Evolutionary conservation across 2,888 invertebrate genomes (phyloP), one percentile per base, ranked within the genome.

Genomic region (Muscina levida): DNA sequence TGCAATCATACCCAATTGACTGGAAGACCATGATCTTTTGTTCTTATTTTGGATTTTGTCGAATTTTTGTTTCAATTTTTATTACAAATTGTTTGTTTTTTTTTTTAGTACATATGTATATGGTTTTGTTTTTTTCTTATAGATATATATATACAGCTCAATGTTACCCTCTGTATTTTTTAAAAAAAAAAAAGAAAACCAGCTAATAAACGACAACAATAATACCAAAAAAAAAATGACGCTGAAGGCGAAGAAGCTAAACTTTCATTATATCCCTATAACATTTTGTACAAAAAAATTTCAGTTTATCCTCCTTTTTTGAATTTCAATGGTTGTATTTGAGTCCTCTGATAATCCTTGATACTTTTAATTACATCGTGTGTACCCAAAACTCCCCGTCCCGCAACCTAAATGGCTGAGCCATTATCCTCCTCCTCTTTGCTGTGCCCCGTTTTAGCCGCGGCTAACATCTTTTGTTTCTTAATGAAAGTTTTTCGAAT

Each of bases 91-190:
- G 8, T n/a, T n/a, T 5, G 31, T 5, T 31, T 31, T 31, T 31
- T 8, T 31, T 31, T 31, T 31, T 31, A 31, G 31, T 31, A 3
- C 8, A 5, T 31, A 31, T 31, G 8, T 31, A 5, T 31, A 31
- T 31, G 8, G 3, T 31, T 26, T 48, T 51, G 19, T 72, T 56
- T 24, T 31, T 57, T n/a, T n/a, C n/a, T n/a, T n/a, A n/a, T n/a
- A n/a, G 19, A 66, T 72, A 17, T 51, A 19, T 22, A 19, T 51
- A 19, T 31, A 31, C 67, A 71, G 67, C 31, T 74, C 51, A 82
- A 77, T 82, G 83, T 82, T 83, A 82, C 83, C 83, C 83, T 83
- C 83, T 82, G 76, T 48, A 76, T 74, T 44, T 59, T 26, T n/a
- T 8, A 56, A 59, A 67, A 57, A n/a, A n/a, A n/a, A n/a, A 19